These are phyloP conservation scores for Heliconius ismenius DNA, from an alignment of 2,888 invertebrate species.

Conservation along the genomic window DNA sequence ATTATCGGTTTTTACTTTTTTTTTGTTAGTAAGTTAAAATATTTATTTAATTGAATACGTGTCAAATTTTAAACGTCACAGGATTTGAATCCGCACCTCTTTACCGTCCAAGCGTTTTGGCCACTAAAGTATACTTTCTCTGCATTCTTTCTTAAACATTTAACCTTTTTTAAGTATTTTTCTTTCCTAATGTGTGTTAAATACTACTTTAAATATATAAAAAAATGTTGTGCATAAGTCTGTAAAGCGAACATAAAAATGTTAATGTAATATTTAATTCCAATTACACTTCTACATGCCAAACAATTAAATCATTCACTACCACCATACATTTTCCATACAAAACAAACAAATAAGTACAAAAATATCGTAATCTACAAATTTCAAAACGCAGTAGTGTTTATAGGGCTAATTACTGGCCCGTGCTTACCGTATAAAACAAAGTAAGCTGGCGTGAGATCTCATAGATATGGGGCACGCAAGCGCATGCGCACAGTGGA, in stretches of 20 bases:
- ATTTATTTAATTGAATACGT: not conserved
- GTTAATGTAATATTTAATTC: not conserved
- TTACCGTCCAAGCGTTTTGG: not conserved
- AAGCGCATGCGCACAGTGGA: conserved; percentile 51
- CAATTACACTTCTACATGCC: not conserved
- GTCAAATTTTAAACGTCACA: not conserved
- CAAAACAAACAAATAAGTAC: not conserved
- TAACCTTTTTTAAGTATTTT: no score
- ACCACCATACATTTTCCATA: not conserved
- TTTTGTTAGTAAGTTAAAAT: not conserved
- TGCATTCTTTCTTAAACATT: no score
- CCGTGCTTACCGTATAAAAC: conserved; percentile 22
- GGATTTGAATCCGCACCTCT: not conserved
- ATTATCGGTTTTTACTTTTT: conserved; percentile 5
- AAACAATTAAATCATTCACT: not conserved
- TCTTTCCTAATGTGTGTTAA: no score
- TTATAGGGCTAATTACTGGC: conserved; percentile 29
- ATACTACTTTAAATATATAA: no score
- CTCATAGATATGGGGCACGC: conserved; percentile 53
- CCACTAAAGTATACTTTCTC: not conserved
- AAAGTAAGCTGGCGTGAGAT: conserved; percentile 50
- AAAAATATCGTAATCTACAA: conserved; percentile 1
- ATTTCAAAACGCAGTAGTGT: conserved; percentile 4
- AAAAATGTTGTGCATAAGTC: not conserved
- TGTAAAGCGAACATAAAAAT: not conserved